Evolutionary conservation across 2,113 vertebrate species (phyloP), one percentile per base, ranked within the genome.

Genomic region (Burhinus oedicnemus): DNA sequence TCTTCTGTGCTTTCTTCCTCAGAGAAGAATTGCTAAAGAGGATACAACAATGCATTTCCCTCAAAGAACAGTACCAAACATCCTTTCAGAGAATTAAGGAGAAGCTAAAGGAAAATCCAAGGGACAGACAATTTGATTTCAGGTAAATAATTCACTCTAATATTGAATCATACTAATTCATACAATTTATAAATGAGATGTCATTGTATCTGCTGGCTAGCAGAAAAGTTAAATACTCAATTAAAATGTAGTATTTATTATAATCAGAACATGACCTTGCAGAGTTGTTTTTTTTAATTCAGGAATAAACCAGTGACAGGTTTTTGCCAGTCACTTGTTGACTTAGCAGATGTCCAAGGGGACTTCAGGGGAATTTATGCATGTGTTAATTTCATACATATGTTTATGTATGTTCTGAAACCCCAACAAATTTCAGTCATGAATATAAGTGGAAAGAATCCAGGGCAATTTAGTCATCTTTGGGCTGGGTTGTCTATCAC

Each of bases 111-210:
- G 96, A 97, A 90, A 98, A 97, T 61, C 97, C 95, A 44, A 88
- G 96, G 32, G 79, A 87, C 54, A 96, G 90, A 32, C 98, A 98
- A 78, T 98, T 99, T 96, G 98, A 99, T 97, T 98, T 99, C 97
- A 99, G 99, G 98, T 99, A 85, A 87, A 86, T 72, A 45, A 40
- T 70, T 78, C 19, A 60, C 36, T 66, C 32, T 82, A 62, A 30
- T 47, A 38, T 60, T 55, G 38, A 68, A 57, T 75, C 11, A 26
- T 45, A 52, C 57, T 51, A 2, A 64, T 55, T 40, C 71, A 26
- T 74, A 38, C 11, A 77, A 45, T 84, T 81, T 87, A 52, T 66
- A 83, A 88, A 66, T 66, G 36, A 49, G 8, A 34, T 51, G 5
- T 40, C 26, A 69, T 78, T 66, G 6, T 77, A 70, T 81, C 26